A percentile compares a stretch with the other conserved stretches of the same genome.
Evolutionary conservation across 2,888 invertebrate genomes (phyloP).

Genomic region (Sycophila texana): DNA sequence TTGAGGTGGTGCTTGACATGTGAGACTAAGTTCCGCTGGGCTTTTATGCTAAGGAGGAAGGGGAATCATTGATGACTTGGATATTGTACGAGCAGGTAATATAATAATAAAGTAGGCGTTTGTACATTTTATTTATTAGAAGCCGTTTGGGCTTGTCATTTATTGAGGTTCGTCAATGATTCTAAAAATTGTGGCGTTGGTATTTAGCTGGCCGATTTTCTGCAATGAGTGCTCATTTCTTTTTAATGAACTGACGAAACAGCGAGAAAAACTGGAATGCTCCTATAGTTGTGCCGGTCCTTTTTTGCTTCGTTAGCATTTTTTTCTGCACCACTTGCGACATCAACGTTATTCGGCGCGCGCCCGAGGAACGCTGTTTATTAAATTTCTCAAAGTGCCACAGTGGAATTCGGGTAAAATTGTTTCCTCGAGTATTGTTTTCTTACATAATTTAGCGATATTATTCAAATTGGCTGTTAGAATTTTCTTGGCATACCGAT

Average conservation of each 20-base stretch:
- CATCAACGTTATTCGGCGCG: constrained; percentile 26
- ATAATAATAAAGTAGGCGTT: not conserved
- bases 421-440: not conserved
- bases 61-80: not conserved
- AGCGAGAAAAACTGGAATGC: constrained; percentile 4
- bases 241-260: not conserved
- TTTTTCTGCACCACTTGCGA: constrained; percentile 22
- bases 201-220: not conserved
- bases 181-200: no score
- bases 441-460: constrained; percentile 14
- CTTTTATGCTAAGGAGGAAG: not conserved
- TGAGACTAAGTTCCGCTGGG: not conserved
- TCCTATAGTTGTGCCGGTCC: constrained; percentile 4
- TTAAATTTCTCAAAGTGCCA: constrained; percentile 26
- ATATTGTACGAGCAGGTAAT: not conserved
- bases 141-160: no score
- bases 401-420: not conserved
- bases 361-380: constrained; percentile 32
- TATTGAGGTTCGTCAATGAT: no score
- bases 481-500: not conserved
- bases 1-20: no score
- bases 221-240: constrained; percentile 2
- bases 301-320: constrained; percentile 34
- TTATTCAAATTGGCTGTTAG: not conserved
- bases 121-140: no score